A percentile compares a stretch with the other conserved stretches of the same genome.
These are phyloP conservation scores for Macrosiphum euphorbiae DNA, from an alignment of 2,888 invertebrate species.

Conservation along the genomic window DNA sequence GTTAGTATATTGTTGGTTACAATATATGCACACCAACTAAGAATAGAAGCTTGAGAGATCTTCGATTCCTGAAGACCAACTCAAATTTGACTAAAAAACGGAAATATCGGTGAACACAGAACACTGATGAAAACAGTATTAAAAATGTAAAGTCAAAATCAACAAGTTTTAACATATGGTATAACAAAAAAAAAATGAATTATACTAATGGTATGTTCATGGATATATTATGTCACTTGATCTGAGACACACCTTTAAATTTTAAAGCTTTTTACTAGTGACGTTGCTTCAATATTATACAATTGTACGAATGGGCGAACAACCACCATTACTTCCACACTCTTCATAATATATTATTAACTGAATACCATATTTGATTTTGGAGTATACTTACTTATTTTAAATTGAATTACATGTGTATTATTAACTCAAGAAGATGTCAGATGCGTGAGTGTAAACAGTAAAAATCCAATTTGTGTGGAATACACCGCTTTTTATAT, in stretches of 20 bases:
- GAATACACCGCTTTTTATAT: background rate
- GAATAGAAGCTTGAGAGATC: background rate
- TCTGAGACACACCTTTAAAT: accelerated
- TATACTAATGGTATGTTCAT: background rate
- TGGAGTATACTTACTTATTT: background rate
- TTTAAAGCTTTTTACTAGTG: too few relatives aligned
- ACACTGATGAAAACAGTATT: background rate
- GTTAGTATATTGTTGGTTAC: too few relatives aligned
- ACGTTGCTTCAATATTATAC: background rate
- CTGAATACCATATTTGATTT: background rate
- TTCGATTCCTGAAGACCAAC: background rate
- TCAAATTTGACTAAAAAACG: background rate
- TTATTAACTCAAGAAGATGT: background rate
- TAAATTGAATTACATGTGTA: background rate
- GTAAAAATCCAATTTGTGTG: background rate
- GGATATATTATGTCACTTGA: background rate
- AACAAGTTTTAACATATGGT: background rate
- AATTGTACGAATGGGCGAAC: background rate
- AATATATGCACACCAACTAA: background rate
- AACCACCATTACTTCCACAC: background rate
- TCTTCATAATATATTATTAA: conserved; percentile 3
- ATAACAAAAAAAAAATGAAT: background rate
- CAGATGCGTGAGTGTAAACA: background rate
- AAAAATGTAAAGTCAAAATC: background rate
- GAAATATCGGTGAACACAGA: background rate